phyloP scores from a whole-genome alignment of 2,888 invertebrate genomes.

The Rotaria macrura region DNA sequence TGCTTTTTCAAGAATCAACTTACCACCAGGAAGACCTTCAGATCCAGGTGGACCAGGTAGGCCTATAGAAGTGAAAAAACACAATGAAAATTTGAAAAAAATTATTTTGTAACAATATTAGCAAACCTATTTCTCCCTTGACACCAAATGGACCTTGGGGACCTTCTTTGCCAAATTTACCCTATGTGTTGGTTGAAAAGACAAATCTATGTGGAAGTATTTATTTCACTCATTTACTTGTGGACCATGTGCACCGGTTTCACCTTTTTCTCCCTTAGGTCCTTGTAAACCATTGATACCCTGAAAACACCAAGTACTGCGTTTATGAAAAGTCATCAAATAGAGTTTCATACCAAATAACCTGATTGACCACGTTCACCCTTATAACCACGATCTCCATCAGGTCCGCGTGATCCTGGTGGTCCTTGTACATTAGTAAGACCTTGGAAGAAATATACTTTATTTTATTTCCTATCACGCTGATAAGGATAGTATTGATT shows the following conservation, averaged over 20 bases:
- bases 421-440: background rate
- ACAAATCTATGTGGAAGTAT: background rate
- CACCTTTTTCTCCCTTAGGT: conserved; percentile 34
- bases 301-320: background rate
- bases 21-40: conserved; percentile 11
- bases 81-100: background rate
- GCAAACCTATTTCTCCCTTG: conserved; percentile 17
- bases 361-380: background rate
- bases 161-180: background rate
- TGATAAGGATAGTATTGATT: background rate
- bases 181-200: background rate
- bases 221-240: background rate
- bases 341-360: background rate
- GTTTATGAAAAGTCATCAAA: background rate
- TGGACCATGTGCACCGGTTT: conserved; percentile 28
- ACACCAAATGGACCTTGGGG: conserved; percentile 23
- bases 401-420: background rate
- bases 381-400: conserved; percentile 21
- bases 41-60: conserved; percentile 16
- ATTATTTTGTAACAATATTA: background rate
- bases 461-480: background rate
- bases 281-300: conserved; percentile 31
- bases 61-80: background rate
- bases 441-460: background rate
- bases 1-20: background rate